Conservation (phyloP, 1,140 invertebrate genomes). For the Drosophila watanabei region DNA sequence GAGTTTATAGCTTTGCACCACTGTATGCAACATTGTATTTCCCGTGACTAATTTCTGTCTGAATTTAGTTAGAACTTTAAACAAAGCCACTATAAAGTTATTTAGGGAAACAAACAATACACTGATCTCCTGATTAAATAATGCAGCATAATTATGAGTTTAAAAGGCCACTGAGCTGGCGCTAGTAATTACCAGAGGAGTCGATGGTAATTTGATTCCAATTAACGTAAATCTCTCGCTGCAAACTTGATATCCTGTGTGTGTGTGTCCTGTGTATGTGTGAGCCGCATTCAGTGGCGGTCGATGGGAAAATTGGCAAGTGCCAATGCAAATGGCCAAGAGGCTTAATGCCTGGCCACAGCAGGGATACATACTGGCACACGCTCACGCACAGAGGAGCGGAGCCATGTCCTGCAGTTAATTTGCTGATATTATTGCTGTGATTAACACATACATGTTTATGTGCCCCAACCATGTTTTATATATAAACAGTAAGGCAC, state of each 20-base stretch:
- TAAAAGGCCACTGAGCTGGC: conserved; percentile 12
- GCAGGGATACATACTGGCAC: conserved; percentile 41
- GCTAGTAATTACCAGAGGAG: conserved; percentile 22
- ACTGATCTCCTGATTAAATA: conserved; percentile 5
- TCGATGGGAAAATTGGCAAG: conserved; percentile 62
- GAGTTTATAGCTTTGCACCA: neutral
- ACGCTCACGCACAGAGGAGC: conserved; percentile 20
- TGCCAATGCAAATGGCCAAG: conserved; percentile 58
- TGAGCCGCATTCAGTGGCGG: conserved; percentile 14
- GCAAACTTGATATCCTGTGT: conserved; percentile 11
- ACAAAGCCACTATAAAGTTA: neutral
- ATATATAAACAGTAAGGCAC: conserved; percentile 61
- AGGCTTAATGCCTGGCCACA: conserved; percentile 47
- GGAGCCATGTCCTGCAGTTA: conserved; percentile 67
- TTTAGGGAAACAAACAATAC: neutral
- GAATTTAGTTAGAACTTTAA: neutral
- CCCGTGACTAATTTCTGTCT: neutral
- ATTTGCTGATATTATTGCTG: conserved; percentile 83
- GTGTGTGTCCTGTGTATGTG: neutral
- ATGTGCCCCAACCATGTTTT: conserved; percentile 71
- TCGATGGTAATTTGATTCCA: conserved; percentile 48
- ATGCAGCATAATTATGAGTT: conserved; percentile 11
- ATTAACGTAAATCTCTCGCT: conserved; percentile 45
- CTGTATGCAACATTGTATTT: conserved; percentile 10
- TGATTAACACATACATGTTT: conserved; percentile 83